phyloP scores from a whole-genome alignment of 2,113 vertebrate species.

The Butorides virescens region DNA sequence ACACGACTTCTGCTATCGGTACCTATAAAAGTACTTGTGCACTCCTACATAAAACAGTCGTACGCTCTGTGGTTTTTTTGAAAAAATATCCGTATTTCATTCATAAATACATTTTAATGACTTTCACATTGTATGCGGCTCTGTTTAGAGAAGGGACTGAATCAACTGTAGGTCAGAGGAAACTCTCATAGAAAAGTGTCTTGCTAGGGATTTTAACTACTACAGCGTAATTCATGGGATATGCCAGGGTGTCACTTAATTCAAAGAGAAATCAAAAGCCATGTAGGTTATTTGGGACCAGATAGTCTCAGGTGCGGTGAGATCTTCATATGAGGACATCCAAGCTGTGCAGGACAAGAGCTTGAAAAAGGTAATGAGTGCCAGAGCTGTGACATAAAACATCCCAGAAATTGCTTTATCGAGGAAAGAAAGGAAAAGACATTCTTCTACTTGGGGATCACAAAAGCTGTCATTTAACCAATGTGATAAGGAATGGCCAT shows the following conservation, averaged over 20 bases:
- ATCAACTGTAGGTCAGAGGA: background rate
- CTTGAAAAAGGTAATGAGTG: background rate
- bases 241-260: background rate
- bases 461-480: background rate
- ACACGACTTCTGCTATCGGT: background rate
- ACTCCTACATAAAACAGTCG: background rate
- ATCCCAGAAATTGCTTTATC: background rate
- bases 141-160: background rate
- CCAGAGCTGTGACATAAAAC: background rate
- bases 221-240: background rate
- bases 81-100: background rate
- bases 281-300: background rate
- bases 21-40: fast-evolving
- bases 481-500: background rate
- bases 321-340: background rate
- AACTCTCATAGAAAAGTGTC: background rate
- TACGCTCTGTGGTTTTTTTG: background rate
- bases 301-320: background rate
- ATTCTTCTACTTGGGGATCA: background rate
- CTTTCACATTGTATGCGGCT: background rate
- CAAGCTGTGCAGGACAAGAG: background rate
- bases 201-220: background rate
- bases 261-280: background rate
- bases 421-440: background rate
- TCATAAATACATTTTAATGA: background rate